These are phyloP conservation scores for Sebastes schlegelii DNA, from an alignment of 2,113 vertebrate species.

Conservation along the genomic window DNA sequence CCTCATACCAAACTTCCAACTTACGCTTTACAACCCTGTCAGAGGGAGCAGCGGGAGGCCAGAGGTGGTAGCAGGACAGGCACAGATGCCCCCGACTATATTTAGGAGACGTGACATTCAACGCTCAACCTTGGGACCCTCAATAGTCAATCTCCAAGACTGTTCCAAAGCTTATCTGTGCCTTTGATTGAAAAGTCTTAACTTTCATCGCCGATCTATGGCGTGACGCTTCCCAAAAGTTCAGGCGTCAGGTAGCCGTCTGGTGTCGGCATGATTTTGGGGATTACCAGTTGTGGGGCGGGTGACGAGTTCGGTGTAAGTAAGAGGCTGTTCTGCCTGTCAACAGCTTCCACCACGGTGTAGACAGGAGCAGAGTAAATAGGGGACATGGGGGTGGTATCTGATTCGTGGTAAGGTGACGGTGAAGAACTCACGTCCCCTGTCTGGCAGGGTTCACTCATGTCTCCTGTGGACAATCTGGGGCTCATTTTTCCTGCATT, in stretches of 20 bases:
- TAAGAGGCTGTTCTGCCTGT: conserved; percentile 90
- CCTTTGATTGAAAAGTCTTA: conserved; percentile 4
- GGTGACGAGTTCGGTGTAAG: conserved; percentile 84
- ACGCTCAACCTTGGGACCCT: neutral
- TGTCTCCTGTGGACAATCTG: conserved; percentile 48
- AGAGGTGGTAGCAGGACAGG: conserved; percentile 8
- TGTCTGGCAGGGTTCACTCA: conserved; percentile 20
- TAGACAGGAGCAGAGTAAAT: conserved; percentile 87
- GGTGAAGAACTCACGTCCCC: conserved; percentile 54
- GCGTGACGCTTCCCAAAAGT: conserved; percentile 78
- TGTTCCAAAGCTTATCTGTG: neutral
- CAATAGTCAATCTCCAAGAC: conserved; percentile 12
- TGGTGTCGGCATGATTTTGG: conserved; percentile 85
- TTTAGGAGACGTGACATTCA: conserved; percentile 36
- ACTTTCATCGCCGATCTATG: conserved; percentile 36
- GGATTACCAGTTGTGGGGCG: conserved; percentile 58
- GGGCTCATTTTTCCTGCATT: conserved; percentile 82
- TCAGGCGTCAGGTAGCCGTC: conserved; percentile 93
- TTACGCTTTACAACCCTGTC: neutral
- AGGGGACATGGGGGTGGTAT: conserved; percentile 45
- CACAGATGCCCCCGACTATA: conserved; percentile 7
- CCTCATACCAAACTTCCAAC: neutral
- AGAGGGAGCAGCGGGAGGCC: neutral
- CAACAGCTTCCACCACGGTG: conserved; percentile 90
- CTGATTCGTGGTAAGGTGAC: conserved; percentile 66